Percentiles rank a stretch among this genome's conserved stretches.
These are phyloP conservation scores for Leiothrix lutea DNA, from an alignment of 2,113 vertebrate genomes.

Conservation along the genomic window DNA sequence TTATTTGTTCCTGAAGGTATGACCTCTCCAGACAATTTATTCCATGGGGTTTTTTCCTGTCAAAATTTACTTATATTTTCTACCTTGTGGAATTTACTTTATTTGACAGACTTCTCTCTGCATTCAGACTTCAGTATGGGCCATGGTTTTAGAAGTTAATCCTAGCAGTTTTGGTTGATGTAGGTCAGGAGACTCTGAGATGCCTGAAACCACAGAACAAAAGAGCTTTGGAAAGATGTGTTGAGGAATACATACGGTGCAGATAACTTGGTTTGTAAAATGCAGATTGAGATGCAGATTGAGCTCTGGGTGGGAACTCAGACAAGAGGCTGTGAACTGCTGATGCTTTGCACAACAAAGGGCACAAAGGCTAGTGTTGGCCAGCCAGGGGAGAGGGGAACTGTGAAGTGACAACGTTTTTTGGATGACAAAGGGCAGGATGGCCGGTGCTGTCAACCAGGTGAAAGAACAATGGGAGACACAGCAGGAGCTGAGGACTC, in stretches of 20 bases:
- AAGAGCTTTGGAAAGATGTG: background rate
- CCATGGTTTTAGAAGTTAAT: background rate
- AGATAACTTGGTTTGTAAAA: background rate
- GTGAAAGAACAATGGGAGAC: background rate
- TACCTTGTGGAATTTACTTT: background rate
- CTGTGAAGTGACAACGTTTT: background rate
- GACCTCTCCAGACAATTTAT: background rate
- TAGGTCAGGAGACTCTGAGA: background rate
- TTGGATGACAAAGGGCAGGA: background rate
- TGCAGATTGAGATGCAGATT: background rate
- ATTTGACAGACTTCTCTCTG: background rate
- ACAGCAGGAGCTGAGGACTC: background rate
- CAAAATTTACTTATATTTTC: background rate
- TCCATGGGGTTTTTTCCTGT: background rate
- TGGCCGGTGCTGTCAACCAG: fast-evolving
- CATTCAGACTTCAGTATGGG: background rate
- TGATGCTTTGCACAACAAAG: background rate
- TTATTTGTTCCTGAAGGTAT: background rate
- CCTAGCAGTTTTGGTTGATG: background rate
- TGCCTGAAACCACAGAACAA: background rate
- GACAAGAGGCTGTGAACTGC: background rate
- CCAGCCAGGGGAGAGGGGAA: background rate
- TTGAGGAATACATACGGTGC: background rate
- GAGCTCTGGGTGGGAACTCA: background rate
- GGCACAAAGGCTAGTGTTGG: too few species aligned